Evolutionary conservation across 2,113 vertebrate species (phyloP).

Genomic region (Mormyrus lacerda): DNA sequence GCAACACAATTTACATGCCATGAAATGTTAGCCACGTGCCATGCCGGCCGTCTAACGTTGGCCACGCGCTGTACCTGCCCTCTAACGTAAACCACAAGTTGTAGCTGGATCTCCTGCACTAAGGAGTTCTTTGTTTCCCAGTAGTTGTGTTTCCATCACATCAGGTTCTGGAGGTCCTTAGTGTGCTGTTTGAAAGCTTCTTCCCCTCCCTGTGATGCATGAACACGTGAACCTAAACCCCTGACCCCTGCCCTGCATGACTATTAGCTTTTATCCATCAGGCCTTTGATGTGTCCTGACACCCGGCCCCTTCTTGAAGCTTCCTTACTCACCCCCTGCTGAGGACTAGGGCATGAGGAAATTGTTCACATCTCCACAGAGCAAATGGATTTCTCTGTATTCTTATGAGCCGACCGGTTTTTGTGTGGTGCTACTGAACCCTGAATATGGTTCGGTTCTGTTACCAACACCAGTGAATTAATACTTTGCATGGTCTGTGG

Average conservation of each 20-base stretch:
- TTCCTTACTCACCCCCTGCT: neutral
- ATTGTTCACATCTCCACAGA: neutral
- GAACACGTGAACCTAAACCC: neutral
- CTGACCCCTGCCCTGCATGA: neutral
- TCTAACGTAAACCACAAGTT: no score
- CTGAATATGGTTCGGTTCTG: neutral
- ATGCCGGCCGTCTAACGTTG: neutral
- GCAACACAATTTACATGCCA: neutral
- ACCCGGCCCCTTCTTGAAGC: neutral
- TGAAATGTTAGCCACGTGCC: no score
- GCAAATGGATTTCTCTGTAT: neutral
- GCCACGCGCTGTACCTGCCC: neutral
- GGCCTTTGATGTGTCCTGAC: slow-evolving; percentile 4
- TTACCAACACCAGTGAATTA: neutral
- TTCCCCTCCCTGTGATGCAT: neutral
- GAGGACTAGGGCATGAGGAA: neutral
- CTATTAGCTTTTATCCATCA: neutral
- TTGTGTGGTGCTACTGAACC: neutral
- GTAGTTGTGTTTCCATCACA: neutral
- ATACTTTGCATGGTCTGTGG: neutral
- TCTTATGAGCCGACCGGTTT: neutral
- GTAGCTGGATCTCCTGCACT: neutral
- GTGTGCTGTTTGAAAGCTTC: neutral
- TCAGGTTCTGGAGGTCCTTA: neutral
- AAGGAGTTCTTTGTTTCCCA: neutral